phyloP scores from a whole-genome alignment of 2,888 invertebrate species.

The Psylliodes chrysocephalus region DNA sequence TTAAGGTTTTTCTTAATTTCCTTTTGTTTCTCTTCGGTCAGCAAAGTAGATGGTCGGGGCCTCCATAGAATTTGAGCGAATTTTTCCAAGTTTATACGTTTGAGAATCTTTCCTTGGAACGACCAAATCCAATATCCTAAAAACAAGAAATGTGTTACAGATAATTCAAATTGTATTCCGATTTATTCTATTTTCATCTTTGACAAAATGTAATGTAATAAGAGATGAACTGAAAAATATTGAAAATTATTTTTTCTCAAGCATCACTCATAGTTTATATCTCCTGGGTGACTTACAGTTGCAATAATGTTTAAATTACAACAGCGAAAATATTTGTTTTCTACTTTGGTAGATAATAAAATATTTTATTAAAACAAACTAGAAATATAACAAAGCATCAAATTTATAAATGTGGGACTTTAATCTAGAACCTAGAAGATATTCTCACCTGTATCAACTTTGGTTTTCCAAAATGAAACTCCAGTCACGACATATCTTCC shows the following conservation, averaged over 20 bases:
- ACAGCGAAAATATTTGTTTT: too few relatives aligned
- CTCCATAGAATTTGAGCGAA: conserved; percentile 94
- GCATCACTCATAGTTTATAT: conserved; percentile 16
- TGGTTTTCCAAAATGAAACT: conserved; percentile 95
- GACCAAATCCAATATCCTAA: conserved; percentile 97
- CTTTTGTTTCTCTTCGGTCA: conserved; percentile 86
- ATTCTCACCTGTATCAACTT: conserved; percentile 77
- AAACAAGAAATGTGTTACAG: conserved; percentile 18
- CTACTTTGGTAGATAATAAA: too few relatives aligned
- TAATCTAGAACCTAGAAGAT: too few relatives aligned
- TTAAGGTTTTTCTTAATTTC: conserved; percentile 98
- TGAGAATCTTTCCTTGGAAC: conserved; percentile 86
- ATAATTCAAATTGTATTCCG: too few relatives aligned
- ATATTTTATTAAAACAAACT: too few relatives aligned
- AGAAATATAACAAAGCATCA: too few relatives aligned
- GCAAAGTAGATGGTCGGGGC: conserved; percentile 88
- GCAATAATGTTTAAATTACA: conserved; percentile 11
- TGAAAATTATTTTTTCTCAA: conserved; percentile 2
- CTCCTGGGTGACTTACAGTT: conserved; percentile 41
- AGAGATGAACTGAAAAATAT: too few relatives aligned
- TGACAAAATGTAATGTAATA: too few relatives aligned
- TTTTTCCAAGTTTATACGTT: conserved; percentile 87
- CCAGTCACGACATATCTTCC: conserved; percentile 96
- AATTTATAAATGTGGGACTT: too few relatives aligned
- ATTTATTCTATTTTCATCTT: too few relatives aligned